Base-by-base conservation (phyloP, 2,888 invertebrate species). In the Smittia aterrima region DNA sequence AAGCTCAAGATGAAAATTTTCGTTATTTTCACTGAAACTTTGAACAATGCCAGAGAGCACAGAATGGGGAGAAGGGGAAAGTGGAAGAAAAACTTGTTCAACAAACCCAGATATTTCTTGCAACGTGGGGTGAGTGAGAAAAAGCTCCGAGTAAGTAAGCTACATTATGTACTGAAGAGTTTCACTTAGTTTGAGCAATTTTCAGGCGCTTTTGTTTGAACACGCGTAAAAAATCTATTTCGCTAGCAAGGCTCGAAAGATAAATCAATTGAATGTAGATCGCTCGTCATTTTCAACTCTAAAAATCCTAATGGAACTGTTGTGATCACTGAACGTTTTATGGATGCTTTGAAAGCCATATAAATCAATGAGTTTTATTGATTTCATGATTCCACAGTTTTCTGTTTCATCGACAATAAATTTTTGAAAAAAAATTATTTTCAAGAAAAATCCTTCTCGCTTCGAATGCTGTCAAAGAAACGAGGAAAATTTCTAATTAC, bases 401-500 rank as follows among this genome's bases (percentile, higher is more conserved):
- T 66, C 66, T 7, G 27, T 18, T 2, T 66, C 32, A 1, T n/a
- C 38, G 40, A 1, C 25, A n/a, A 25, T 64, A 22, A 64, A 25
- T 2, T 11, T 64, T 64, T 7, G 53, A 20, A 32, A 13, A 2
- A 22, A 22, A 22, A 58, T 58, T 16, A 47, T 13, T 47, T 47
- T 0, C 47, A 47, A 58, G 22, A 40, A 67, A 67, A 66, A 66
- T 22, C 20, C 53, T n/a, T 70, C 41, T 54, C 70, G 70, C 53
- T 54, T 70, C 70, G 53, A 16, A 70, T 53, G 18, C 70, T 70
- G 70, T 70, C 70, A 70, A 70, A 70, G 70, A 24, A 41, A 67
- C 47, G 67, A 54, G 70, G 41, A 70, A 70, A 70, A 41, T 70
- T 70, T 70, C 70, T 70, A 70, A 70, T 70, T 70, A 70, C 70